Evolutionary conservation across 2,888 invertebrate species (phyloP).

Genomic region (Nudaria mundana): DNA sequence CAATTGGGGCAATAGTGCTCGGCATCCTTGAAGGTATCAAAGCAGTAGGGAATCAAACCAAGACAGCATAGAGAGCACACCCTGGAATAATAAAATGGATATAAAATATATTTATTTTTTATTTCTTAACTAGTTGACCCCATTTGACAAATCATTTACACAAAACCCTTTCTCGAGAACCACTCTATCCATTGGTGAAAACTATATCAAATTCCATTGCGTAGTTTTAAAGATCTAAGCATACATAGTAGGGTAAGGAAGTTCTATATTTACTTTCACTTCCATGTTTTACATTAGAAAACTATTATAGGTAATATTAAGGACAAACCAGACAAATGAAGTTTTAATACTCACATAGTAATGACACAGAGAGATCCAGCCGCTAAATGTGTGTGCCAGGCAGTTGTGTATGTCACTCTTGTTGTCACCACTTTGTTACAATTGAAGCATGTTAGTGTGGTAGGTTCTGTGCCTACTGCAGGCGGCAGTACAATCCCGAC

Average conservation of each 20-base stretch:
- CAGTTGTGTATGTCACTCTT: constrained; percentile 71
- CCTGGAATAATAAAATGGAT: no score
- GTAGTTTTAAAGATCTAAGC: no score
- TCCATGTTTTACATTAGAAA: no score
- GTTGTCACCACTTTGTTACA: constrained; percentile 72
- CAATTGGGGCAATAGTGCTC: constrained; percentile 77
- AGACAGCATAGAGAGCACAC: constrained; percentile 74
- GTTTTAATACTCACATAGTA: constrained; percentile 71
- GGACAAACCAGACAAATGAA: no score
- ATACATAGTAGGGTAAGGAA: no score
- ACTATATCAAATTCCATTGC: no score
- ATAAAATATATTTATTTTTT: no score
- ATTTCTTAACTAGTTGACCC: no score
- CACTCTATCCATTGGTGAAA: no score
- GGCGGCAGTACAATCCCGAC: constrained; percentile 63
- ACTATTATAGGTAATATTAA: not conserved
- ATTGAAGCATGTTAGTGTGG: constrained; percentile 70
- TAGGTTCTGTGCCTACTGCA: constrained; percentile 69
- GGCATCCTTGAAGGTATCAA: constrained; percentile 75
- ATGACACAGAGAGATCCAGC: constrained; percentile 72
- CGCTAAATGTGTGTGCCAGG: constrained; percentile 75
- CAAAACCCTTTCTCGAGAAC: no score
- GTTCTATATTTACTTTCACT: no score
- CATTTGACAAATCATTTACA: no score
- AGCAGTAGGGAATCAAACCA: constrained; percentile 73